Percentiles rank a stretch among this genome's conserved stretches.
Conservation (phyloP, 1,140 invertebrate species). For the Thrips palmi region DNA sequence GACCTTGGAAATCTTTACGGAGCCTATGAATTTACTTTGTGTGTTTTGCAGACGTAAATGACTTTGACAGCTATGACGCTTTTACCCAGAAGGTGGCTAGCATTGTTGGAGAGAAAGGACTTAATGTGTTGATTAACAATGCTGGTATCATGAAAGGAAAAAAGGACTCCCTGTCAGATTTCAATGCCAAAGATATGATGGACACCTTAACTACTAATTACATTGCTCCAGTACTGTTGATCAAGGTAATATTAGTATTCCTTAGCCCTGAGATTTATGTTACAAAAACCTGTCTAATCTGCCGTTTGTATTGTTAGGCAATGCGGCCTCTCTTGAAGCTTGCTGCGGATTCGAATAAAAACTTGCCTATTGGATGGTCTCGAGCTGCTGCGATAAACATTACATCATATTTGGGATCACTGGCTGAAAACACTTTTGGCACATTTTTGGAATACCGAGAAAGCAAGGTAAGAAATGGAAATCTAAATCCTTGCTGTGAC, state of each 20-base stretch:
- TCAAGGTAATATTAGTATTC: conserved; percentile 18
- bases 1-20: not conserved
- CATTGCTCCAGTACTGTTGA: conserved; percentile 24
- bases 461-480: too few species aligned
- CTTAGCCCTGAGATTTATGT: too few species aligned
- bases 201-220: conserved; percentile 24
- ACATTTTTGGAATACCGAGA: too few species aligned
- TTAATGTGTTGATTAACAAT: conserved; percentile 29
- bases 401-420: too few species aligned
- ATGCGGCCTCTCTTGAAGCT: too few species aligned
- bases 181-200: conserved; percentile 21
- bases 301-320: too few species aligned
- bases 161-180: not conserved
- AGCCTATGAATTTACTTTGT: not conserved
- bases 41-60: conserved; percentile 15
- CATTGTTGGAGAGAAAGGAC: conserved; percentile 20
- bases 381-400: too few species aligned
- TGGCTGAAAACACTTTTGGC: too few species aligned
- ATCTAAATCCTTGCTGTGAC: conserved; percentile 28
- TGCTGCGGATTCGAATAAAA: too few species aligned
- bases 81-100: conserved; percentile 13
- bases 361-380: too few species aligned
- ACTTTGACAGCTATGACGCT: conserved; percentile 13
- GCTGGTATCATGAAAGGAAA: conserved; percentile 18
- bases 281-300: too few species aligned